Conservation (phyloP, 2,113 vertebrate species). For the Parus major region DNA sequence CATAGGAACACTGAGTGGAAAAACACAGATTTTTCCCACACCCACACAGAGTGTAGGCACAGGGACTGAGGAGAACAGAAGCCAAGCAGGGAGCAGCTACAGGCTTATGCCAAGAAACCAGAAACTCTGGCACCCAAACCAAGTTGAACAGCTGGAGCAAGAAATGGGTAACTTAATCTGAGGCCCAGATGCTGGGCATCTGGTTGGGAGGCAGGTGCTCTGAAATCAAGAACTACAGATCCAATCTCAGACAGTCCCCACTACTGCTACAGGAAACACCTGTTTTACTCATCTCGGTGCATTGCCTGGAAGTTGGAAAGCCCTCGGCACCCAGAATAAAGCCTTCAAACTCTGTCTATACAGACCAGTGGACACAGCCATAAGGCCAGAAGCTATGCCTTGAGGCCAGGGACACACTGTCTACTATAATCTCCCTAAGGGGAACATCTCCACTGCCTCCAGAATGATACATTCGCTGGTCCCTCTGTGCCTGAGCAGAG, state of each 20-base stretch:
- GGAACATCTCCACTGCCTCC: slow-evolving; percentile 25
- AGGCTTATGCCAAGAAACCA: slow-evolving; percentile 3
- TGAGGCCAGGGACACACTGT: neutral
- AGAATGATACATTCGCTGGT: neutral
- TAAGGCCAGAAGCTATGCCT: neutral
- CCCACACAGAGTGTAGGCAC: slow-evolving; percentile 11
- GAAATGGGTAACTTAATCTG: neutral
- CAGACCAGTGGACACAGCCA: neutral
- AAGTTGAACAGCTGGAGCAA: slow-evolving; percentile 17
- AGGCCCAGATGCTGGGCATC: neutral
- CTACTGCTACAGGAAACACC: neutral
- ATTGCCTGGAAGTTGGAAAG: slow-evolving; percentile 25
- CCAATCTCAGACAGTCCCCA: neutral
- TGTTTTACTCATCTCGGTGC: neutral
- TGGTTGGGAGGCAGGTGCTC: neutral
- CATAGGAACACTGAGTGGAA: slow-evolving; percentile 58
- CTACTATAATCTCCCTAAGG: neutral
- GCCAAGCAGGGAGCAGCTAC: slow-evolving; percentile 45
- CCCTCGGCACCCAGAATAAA: slow-evolving; percentile 46
- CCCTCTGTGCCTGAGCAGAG: neutral
- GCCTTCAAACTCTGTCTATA: slow-evolving; percentile 24
- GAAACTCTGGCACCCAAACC: slow-evolving; percentile 14
- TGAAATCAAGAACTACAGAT: neutral
- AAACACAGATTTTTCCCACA: slow-evolving; percentile 64
- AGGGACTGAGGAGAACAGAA: slow-evolving; percentile 20